Conservation (phyloP, 35 echinoderm and acorn worm species). For the Lytechinus variegatus region DNA sequence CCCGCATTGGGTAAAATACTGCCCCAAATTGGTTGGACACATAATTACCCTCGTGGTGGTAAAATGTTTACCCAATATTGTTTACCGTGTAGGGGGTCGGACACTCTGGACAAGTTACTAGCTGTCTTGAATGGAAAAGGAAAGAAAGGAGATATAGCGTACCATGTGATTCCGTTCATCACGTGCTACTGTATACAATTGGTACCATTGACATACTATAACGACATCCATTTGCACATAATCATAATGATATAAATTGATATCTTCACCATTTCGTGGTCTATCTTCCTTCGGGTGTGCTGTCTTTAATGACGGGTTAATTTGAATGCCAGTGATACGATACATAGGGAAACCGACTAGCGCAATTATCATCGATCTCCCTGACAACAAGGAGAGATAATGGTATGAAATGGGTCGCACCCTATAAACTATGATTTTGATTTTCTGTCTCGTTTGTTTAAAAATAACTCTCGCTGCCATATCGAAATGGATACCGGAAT, state of each 20-base stretch:
- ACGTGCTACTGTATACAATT: neutral
- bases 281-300: neutral
- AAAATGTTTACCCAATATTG: too few relatives aligned
- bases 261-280: neutral
- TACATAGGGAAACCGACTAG: neutral
- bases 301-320: neutral
- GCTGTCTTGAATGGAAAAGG: too few relatives aligned
- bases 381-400: neutral
- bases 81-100: too few relatives aligned
- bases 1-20: too few relatives aligned
- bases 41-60: too few relatives aligned
- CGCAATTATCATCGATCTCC: neutral
- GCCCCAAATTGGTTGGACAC: too few relatives aligned
- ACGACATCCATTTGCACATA: neutral
- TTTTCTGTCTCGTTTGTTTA: neutral
- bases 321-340: neutral
- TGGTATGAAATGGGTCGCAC: neutral
- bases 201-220: neutral
- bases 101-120: too few relatives aligned
- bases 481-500: neutral
- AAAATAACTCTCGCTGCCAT: neutral
- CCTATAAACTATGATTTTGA: neutral
- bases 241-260: neutral
- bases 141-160: too few relatives aligned
- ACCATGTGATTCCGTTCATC: too few relatives aligned